These are phyloP conservation scores for Eupithecia vulgata DNA, from an alignment of 2,888 invertebrate genomes.

Conservation along the genomic window DNA sequence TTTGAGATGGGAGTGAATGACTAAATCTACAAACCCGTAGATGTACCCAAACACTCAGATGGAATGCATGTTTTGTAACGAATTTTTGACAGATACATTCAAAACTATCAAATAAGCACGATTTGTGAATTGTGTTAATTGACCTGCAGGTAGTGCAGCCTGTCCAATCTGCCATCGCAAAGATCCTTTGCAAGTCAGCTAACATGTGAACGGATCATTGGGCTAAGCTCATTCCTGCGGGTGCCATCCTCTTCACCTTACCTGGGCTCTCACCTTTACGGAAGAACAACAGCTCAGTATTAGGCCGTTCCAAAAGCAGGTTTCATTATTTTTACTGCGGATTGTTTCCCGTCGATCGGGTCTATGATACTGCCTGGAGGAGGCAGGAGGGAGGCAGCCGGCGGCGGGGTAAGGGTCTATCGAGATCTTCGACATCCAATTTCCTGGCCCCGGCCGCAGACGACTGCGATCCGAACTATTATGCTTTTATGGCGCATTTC, in stretches of 20 bases:
- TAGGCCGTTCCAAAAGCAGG: constrained; percentile 1
- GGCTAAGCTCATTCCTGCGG: not conserved
- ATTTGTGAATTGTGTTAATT: no score
- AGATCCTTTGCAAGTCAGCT: not conserved
- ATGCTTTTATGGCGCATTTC: constrained; percentile 27
- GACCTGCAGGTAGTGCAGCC: no score
- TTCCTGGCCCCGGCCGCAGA: constrained; percentile 29
- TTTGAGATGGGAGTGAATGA: no score
- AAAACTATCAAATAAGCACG: no score
- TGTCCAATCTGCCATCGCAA: not conserved
- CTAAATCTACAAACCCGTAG: no score
- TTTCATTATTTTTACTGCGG: constrained; percentile 11
- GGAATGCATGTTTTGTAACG: no score
- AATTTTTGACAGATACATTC: no score
- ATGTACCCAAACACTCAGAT: no score
- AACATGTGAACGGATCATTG: not conserved
- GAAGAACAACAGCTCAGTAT: not conserved
- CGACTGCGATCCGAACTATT: constrained; percentile 24
- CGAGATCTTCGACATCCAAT: constrained; percentile 29
- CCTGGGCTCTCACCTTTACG: not conserved
- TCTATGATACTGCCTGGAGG: constrained; percentile 1
- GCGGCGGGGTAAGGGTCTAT: constrained; percentile 8
- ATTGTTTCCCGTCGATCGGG: constrained; percentile 19
- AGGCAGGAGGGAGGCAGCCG: not conserved
- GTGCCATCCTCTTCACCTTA: not conserved